These are phyloP conservation scores for Tipula helvola DNA, from an alignment of 2,888 invertebrate species.

Conservation along the genomic window DNA sequence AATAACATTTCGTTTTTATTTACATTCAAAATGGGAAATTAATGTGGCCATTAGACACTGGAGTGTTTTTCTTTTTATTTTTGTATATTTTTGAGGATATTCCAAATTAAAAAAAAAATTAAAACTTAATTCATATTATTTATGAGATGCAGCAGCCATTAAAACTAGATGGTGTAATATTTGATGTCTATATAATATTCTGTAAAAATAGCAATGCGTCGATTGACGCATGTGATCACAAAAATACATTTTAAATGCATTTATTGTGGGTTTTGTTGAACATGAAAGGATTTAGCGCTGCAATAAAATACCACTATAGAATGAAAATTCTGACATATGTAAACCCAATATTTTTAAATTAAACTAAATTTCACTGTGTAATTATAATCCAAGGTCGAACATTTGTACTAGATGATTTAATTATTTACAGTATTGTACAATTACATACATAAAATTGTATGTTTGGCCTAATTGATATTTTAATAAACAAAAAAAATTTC, in stretches of 20 bases:
- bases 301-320: neutral
- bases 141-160: neutral
- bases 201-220: neutral
- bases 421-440: neutral
- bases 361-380: neutral
- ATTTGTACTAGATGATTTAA: neutral
- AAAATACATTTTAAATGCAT: constrained; percentile 12
- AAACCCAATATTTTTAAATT: neutral
- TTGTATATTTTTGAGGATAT: neutral
- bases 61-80: neutral
- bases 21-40: neutral
- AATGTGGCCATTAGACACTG: neutral
- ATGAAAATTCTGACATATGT: neutral
- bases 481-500: neutral
- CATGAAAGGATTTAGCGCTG: neutral
- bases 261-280: neutral
- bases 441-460: neutral
- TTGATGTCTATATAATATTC: neutral
- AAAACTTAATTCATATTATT: neutral
- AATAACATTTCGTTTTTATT: neutral
- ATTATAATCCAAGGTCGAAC: neutral
- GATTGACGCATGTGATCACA: neutral
- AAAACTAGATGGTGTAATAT: neutral
- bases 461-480: neutral
- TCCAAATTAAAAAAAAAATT: neutral